Conservation (phyloP, 2,113 vertebrate genomes). For the Scolopax mira region DNA sequence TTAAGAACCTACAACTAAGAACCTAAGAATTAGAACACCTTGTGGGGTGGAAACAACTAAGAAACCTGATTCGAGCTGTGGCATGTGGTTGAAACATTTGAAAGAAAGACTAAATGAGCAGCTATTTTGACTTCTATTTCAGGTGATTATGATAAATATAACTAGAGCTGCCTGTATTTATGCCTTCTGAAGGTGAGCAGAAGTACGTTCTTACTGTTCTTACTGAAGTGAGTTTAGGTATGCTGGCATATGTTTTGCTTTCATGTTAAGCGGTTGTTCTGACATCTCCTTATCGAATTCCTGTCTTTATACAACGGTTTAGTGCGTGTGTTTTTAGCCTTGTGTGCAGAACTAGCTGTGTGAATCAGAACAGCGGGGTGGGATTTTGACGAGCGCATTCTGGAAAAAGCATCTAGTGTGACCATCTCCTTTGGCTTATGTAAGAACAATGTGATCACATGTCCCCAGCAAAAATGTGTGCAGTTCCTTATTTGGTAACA, state of each 20-base stretch:
- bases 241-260: background rate
- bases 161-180: background rate
- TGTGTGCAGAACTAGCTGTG: background rate
- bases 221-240: background rate
- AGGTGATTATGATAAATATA: background rate
- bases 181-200: background rate
- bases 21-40: too few relatives aligned
- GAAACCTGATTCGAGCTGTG: background rate
- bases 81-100: background rate
- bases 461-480: constrained; percentile 40
- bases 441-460: constrained; percentile 39
- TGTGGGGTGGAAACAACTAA: background rate
- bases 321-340: background rate
- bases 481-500: constrained; percentile 44
- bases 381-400: constrained; percentile 1
- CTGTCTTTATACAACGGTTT: background rate
- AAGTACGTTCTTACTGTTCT: background rate
- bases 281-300: background rate
- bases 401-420: constrained; percentile 51
- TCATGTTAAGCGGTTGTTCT: background rate
- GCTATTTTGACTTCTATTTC: background rate
- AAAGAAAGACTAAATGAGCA: background rate
- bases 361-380: constrained; percentile 59
- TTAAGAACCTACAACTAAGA: too few relatives aligned
- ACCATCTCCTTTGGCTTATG: constrained; percentile 44